phyloP scores from a whole-genome alignment of 2,888 invertebrate genomes.

The Ectemnius cavifrons region DNA sequence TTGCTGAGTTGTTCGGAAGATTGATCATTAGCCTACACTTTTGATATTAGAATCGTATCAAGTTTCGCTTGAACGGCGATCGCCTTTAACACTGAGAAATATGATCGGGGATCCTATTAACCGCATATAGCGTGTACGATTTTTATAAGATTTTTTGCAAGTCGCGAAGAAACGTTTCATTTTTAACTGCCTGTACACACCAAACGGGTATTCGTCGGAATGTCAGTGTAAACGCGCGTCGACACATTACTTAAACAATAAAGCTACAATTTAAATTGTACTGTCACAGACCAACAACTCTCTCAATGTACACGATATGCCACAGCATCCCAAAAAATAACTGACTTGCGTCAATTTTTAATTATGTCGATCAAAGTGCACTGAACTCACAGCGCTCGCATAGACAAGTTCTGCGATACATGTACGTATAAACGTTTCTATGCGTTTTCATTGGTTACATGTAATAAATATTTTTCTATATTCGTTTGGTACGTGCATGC shows the following conservation, averaged over 20 bases:
- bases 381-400: constrained; percentile 47
- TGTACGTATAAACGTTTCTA: constrained; percentile 51
- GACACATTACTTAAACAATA: not conserved
- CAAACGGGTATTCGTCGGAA: too few species aligned
- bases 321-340: too few species aligned
- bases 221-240: not conserved
- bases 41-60: too few species aligned
- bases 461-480: constrained; percentile 39
- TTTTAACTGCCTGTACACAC: too few species aligned
- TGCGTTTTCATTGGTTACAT: constrained; percentile 43
- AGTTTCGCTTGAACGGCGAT: too few species aligned
- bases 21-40: too few species aligned
- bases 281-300: constrained; percentile 19
- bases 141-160: too few species aligned
- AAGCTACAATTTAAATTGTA: not conserved
- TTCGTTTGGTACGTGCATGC: constrained; percentile 49
- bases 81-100: too few species aligned
- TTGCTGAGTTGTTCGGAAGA: too few species aligned
- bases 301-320: constrained; percentile 14
- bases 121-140: too few species aligned
- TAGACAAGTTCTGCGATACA: constrained; percentile 48
- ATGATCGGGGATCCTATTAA: too few species aligned
- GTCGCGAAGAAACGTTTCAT: too few species aligned
- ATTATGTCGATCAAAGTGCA: constrained; percentile 39
- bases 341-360: not conserved